phyloP scores from a whole-genome alignment of 2,113 vertebrate species.

The Heterochromis multidens region DNA sequence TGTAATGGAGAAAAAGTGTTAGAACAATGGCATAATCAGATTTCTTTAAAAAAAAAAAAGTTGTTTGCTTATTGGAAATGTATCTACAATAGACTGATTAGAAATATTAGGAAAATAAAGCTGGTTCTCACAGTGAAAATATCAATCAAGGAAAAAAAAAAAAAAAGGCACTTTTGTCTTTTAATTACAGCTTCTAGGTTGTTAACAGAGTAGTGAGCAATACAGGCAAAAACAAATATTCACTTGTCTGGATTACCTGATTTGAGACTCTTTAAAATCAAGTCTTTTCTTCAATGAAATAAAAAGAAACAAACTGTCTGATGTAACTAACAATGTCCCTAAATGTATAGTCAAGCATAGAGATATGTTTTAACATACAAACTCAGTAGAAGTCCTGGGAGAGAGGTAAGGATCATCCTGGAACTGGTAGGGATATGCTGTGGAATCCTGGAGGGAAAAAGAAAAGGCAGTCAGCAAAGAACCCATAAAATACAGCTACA shows the following conservation, averaged over 20 bases:
- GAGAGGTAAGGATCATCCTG: constrained; percentile 90
- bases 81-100: no score
- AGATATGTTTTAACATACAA: constrained; percentile 73
- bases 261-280: background rate
- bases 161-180: no score
- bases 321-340: background rate
- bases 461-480: background rate
- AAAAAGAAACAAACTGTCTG: background rate
- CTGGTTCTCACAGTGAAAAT: background rate
- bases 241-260: background rate
- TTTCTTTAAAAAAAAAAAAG: no score
- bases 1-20: no score
- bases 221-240: background rate
- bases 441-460: constrained; percentile 79
- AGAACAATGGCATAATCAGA: no score
- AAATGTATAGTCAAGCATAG: background rate
- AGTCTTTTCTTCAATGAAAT: background rate
- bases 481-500: background rate
- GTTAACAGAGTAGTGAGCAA: background rate
- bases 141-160: no score
- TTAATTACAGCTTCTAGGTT: background rate
- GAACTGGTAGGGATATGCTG: constrained; percentile 82
- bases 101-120: background rate
- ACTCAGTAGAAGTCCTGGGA: constrained; percentile 75
- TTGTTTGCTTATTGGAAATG: no score